Conservation (phyloP, 2,888 invertebrate genomes). For the Actias luna region DNA sequence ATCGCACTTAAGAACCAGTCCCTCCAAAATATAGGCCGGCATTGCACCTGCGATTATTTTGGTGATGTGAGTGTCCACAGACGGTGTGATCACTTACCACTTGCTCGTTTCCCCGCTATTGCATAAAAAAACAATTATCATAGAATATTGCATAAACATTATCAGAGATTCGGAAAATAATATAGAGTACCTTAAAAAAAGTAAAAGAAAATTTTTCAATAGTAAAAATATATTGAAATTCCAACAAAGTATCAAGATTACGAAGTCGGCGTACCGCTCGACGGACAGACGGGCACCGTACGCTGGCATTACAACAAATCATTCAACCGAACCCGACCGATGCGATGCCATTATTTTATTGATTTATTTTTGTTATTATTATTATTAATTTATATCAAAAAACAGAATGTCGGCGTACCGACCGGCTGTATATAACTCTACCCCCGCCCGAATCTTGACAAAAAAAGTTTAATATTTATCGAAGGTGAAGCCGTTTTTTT, state of each 20-base stretch:
- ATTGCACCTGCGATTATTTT: too few species aligned
- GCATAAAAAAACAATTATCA: too few species aligned
- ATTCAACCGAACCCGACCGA: slow-evolving; percentile 70
- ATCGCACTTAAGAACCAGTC: too few species aligned
- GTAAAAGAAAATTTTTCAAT: too few species aligned
- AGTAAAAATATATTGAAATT: not conserved
- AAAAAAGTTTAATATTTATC: slow-evolving; percentile 19
- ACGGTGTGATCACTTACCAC: too few species aligned
- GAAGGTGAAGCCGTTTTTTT: not conserved
- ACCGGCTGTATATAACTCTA: slow-evolving; percentile 29
- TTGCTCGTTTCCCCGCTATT: too few species aligned
- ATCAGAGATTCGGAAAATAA: too few species aligned
- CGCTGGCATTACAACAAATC: slow-evolving; percentile 79
- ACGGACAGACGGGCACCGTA: slow-evolving; percentile 57
- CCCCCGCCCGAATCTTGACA: slow-evolving; percentile 20
- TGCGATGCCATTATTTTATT: slow-evolving; percentile 78
- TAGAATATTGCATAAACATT: too few species aligned
- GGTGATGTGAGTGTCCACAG: too few species aligned
- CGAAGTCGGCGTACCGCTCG: slow-evolving; percentile 17
- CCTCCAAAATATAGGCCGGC: too few species aligned
- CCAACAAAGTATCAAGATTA: slow-evolving; percentile 46
- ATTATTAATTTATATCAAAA: slow-evolving; percentile 75
- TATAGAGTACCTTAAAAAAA: too few species aligned
- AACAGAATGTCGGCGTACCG: slow-evolving; percentile 40
- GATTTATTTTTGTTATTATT: slow-evolving; percentile 80